A percentile compares a stretch with the other conserved stretches of the same genome.
Conservation (phyloP, 2,113 vertebrate species). For the Syrrhaptes paradoxus region DNA sequence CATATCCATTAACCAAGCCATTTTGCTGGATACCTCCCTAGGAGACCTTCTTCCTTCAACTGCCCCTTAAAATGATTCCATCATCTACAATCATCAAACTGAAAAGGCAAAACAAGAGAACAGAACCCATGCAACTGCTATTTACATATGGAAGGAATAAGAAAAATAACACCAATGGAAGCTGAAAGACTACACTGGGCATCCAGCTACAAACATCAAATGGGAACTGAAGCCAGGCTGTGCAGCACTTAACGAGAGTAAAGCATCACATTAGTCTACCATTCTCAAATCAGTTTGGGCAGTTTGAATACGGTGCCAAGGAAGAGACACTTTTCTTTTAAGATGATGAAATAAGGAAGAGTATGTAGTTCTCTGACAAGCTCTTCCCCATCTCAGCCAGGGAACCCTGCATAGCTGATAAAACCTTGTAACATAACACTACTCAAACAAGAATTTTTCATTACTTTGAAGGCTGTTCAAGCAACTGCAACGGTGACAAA, state of each 20-base stretch:
- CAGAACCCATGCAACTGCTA: neutral
- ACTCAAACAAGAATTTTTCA: neutral
- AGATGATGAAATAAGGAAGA: neutral
- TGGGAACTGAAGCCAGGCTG: neutral
- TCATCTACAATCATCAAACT: neutral
- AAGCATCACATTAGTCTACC: neutral
- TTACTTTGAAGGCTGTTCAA: neutral
- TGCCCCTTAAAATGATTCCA: neutral
- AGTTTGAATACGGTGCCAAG: neutral
- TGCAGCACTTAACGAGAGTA: neutral
- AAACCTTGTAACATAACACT: neutral
- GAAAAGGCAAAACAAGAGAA: neutral
- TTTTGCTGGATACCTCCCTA: neutral
- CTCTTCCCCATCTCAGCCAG: neutral
- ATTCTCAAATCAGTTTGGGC: neutral
- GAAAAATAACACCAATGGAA: neutral
- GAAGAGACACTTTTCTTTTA: neutral
- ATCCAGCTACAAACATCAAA: neutral
- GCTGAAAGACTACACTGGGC: neutral
- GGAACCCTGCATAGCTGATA: neutral
- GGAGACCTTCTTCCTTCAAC: neutral
- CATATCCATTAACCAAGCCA: neutral
- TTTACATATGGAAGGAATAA: neutral
- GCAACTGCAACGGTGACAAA: neutral
- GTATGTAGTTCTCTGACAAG: neutral